These are phyloP conservation scores for Meghimatium bilineatum DNA, from an alignment of 2,888 invertebrate species.

Conservation along the genomic window DNA sequence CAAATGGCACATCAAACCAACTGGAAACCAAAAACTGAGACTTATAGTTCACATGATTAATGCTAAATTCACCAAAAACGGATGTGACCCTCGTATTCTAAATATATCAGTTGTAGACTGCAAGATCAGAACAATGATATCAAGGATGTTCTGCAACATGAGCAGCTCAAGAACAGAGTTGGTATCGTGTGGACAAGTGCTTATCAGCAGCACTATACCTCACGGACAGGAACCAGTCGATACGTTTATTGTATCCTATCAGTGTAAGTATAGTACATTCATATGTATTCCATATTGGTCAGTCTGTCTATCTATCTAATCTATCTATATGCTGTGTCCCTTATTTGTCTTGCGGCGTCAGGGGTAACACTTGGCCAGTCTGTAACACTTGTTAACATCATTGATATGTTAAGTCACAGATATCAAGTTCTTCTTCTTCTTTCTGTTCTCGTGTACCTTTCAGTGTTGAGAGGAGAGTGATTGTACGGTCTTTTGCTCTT, in stretches of 20 bases:
- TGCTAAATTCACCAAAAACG: neutral
- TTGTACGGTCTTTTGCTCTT: no score
- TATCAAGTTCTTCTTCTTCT: no score
- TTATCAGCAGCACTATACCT: conserved; percentile 44
- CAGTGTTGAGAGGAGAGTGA: no score
- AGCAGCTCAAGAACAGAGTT: conserved; percentile 39
- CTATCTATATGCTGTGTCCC: no score
- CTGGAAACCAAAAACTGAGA: neutral
- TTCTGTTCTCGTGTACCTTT: no score
- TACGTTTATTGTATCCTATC: conserved; percentile 53
- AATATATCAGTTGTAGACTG: conserved; percentile 46
- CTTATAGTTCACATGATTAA: neutral
- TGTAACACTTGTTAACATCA: no score
- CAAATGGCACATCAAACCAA: conserved; percentile 28
- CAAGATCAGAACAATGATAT: conserved; percentile 9
- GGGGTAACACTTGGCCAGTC: no score
- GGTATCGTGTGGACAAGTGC: conserved; percentile 51
- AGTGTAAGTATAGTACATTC: conserved; percentile 48
- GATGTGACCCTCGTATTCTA: neutral
- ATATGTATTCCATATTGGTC: no score
- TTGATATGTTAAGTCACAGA: no score
- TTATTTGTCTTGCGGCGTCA: no score
- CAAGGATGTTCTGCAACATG: conserved; percentile 46
- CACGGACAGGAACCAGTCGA: conserved; percentile 49
- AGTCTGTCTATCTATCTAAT: no score